These are phyloP conservation scores for Otis tarda DNA, from an alignment of 2,113 vertebrate species.

Conservation along the genomic window DNA sequence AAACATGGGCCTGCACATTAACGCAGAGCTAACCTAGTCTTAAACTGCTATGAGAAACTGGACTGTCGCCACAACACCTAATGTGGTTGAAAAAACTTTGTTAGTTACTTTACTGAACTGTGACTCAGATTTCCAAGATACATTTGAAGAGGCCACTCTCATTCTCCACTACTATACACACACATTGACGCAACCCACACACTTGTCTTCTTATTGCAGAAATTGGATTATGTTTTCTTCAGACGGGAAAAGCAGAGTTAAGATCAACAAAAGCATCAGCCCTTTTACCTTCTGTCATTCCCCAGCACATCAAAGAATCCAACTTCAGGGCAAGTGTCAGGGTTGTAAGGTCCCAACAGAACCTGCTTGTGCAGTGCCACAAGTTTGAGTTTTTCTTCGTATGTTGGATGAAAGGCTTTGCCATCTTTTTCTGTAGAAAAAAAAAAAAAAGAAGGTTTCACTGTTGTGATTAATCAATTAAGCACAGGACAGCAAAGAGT, in stretches of 20 bases:
- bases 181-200: background rate
- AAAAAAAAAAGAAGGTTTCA: background rate
- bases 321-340: conserved; percentile 93
- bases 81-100: background rate
- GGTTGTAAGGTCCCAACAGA: conserved; percentile 91
- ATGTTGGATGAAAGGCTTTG: conserved; percentile 98
- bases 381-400: conserved; percentile 95
- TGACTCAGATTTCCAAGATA: background rate
- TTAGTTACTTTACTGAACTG: background rate
- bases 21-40: background rate
- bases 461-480: background rate
- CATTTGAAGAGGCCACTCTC: background rate
- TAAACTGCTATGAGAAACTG: background rate
- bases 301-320: conserved; percentile 98
- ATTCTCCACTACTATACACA: background rate
- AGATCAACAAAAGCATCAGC: background rate
- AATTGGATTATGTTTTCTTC: background rate
- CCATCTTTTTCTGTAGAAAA: conserved; percentile 90
- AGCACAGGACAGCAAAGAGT: background rate
- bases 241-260: background rate
- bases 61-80: background rate
- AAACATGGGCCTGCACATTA: background rate
- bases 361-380: conserved; percentile 96
- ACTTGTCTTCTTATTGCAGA: background rate
- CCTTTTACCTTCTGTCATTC: conserved; percentile 92